Evolutionary conservation across 2,113 vertebrate genomes (phyloP), one percentile per base, ranked within the genome.

Genomic region (Lagopus leucura): DNA sequence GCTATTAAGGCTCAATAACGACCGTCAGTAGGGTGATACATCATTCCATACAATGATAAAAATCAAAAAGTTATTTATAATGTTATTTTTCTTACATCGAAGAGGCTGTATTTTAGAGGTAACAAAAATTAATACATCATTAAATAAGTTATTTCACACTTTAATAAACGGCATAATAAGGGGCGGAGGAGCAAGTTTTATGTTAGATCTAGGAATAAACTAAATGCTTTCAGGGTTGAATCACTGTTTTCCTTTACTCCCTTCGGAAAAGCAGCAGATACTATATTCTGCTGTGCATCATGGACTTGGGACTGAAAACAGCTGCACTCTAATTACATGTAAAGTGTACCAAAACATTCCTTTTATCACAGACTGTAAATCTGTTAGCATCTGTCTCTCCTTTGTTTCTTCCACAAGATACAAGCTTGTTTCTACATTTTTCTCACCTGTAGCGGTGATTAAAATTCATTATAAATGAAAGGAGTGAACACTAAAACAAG

Each of bases 291-390:
- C 96, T 96, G 96, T 93, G 89, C 96, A 97, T 97, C 97, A 95
- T 96, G 97, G 98, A 98, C 97, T 96, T 96, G 96, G 97, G 97
- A 98, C 97, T 97, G 94, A 94, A 98, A 98, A 98, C 98, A 98
- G 98, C 98, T 98, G 98, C 94, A 98, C 96, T 98, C 98, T 99
- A 98, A 99, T 98, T 98, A 98, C 98, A 98, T 98, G 98, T 98
- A 98, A 98, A 98, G 97, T 97, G 98, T 97, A 98, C 98, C 98
- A 98, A 98, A 98, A 98, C 98, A 98, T 97, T 97, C 97, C 98
- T 98, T 98, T 98, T 98, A 98, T 98, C 98, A 97, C 98, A 98
- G 98, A 97, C 98, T 98, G 97, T 97, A 98, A 98, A 98, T 98
- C 98, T 98, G 97, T 97, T 97, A 98, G 98, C 97, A 97, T 98